Conservation (phyloP, 2,888 invertebrate species). For the Argyresthia albistria region DNA sequence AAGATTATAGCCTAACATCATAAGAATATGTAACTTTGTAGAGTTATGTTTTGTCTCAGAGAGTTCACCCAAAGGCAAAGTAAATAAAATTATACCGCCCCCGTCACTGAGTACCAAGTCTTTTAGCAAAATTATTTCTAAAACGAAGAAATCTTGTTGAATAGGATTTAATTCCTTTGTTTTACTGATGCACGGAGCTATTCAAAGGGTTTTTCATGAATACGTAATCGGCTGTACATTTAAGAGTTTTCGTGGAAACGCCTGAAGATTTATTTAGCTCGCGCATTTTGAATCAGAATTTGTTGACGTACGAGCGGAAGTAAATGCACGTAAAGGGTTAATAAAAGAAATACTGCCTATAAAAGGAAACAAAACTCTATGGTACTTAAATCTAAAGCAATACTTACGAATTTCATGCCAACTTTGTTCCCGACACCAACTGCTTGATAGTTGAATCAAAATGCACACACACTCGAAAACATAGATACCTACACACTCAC, state of each 20-base stretch:
- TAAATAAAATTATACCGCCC: neutral
- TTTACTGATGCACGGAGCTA: neutral
- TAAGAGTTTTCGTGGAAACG: neutral
- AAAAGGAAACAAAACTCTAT: neutral
- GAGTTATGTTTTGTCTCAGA: neutral
- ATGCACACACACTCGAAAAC: constrained; percentile 35
- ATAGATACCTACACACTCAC: constrained; percentile 5
- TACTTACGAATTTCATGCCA: constrained; percentile 53
- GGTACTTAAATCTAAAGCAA: constrained; percentile 35
- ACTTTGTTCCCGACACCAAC: constrained; percentile 64
- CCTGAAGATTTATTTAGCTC: neutral
- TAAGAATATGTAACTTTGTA: constrained; percentile 52
- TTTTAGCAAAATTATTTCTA: neutral
- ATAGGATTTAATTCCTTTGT: neutral
- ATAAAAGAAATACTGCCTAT: no score
- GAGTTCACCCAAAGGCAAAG: neutral
- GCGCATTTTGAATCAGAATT: neutral
- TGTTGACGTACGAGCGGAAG: no score
- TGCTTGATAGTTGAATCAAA: constrained; percentile 31
- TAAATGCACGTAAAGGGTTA: no score
- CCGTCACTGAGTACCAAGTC: neutral
- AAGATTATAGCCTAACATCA: constrained; percentile 64
- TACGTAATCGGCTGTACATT: neutral
- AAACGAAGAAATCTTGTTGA: neutral
- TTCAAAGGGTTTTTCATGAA: neutral